These are phyloP conservation scores for Reticulitermes speratus DNA, from an alignment of 1,140 invertebrate species.

Conservation along the genomic window DNA sequence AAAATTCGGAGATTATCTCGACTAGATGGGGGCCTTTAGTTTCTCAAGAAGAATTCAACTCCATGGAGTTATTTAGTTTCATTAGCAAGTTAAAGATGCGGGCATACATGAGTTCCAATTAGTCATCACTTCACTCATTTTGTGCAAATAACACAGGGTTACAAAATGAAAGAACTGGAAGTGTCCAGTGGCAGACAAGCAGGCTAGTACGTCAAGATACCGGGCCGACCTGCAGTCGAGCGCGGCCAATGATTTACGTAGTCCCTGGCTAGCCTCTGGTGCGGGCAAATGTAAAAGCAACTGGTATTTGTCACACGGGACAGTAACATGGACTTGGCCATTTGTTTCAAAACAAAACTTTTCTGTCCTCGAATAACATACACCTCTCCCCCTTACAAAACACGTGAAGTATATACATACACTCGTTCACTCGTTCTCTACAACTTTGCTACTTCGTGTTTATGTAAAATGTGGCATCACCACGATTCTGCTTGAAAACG, in stretches of 20 bases:
- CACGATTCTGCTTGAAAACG: neutral
- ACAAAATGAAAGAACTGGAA: too few relatives aligned
- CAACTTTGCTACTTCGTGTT: neutral
- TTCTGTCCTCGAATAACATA: neutral
- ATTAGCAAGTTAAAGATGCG: too few relatives aligned
- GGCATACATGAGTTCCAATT: too few relatives aligned
- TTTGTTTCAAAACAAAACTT: conserved; percentile 14
- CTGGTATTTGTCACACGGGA: conserved; percentile 7
- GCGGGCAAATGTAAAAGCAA: neutral
- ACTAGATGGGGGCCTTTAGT: too few relatives aligned
- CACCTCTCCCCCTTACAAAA: neutral
- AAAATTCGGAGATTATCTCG: too few relatives aligned
- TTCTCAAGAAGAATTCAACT: too few relatives aligned
- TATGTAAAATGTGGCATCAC: neutral
- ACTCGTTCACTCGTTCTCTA: neutral
- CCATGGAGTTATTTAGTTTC: too few relatives aligned
- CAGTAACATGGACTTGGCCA: neutral
- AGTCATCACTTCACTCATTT: too few relatives aligned
- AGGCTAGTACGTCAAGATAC: too few relatives aligned
- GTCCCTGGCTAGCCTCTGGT: neutral
- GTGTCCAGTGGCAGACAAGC: too few relatives aligned
- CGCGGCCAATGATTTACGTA: neutral
- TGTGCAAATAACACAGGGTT: too few relatives aligned
- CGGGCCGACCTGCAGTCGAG: neutral
- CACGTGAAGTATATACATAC: neutral